A percentile compares a stretch with the other conserved stretches of the same genome.
phyloP scores from a whole-genome alignment of 1,140 invertebrate genomes.

The Drosophila arizonae region DNA sequence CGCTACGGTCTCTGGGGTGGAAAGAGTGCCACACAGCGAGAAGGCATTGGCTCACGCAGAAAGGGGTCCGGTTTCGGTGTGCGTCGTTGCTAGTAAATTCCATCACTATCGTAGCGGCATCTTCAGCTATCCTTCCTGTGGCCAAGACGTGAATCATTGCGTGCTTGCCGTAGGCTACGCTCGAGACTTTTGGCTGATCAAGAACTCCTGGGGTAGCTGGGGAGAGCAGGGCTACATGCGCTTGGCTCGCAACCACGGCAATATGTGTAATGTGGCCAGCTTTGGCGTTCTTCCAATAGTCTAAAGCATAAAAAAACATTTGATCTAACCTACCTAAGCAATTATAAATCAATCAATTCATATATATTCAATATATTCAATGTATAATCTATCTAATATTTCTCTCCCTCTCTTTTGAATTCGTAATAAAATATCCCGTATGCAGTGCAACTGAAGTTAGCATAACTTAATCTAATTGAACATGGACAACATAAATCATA shows the following conservation, averaged over 20 bases:
- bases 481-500: constrained; percentile 31
- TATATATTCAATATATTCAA: background rate
- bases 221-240: constrained; percentile 86
- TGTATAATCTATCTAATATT: background rate
- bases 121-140: constrained; percentile 85
- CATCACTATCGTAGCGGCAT: constrained; percentile 19
- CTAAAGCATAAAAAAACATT: no score
- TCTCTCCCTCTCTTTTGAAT: no score
- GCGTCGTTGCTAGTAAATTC: constrained; percentile 17
- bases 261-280: constrained; percentile 16
- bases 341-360: no score
- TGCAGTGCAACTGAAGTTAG: background rate
- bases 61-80: constrained; percentile 80
- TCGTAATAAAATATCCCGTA: no score
- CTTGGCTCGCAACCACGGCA: constrained; percentile 84
- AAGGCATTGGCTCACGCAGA: constrained; percentile 86
- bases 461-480: constrained; percentile 15
- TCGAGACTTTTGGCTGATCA: constrained; percentile 86
- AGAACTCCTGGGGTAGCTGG: constrained; percentile 86
- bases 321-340: no score
- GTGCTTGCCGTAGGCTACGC: constrained; percentile 88
- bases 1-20: constrained; percentile 55
- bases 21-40: constrained; percentile 87
- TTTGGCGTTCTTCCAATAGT: constrained; percentile 7
- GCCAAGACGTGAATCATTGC: constrained; percentile 85